Evolutionary conservation across 2,888 invertebrate species (phyloP).

Genomic region (Temnothorax ravouxi): DNA sequence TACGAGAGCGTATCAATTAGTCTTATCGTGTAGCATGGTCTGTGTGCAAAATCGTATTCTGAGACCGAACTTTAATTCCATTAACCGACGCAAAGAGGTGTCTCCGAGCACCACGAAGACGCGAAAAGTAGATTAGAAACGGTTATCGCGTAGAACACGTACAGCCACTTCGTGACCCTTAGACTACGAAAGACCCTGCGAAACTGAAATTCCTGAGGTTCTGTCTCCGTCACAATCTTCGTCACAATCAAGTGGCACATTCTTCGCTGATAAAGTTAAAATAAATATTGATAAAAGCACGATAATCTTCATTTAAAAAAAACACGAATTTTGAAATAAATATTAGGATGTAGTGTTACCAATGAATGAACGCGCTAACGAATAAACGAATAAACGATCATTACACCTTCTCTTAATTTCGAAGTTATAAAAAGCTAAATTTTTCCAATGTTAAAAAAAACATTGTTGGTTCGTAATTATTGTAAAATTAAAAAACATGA

Average conservation of each 20-base stretch:
- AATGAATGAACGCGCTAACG: neutral
- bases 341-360: neutral
- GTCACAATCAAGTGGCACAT: conserved; percentile 21
- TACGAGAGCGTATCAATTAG: conserved; percentile 63
- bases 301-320: neutral
- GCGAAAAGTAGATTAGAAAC: conserved; percentile 72
- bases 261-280: conserved; percentile 31
- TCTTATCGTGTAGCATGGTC: conserved; percentile 42
- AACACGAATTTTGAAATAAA: neutral
- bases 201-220: conserved; percentile 34
- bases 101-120: conserved; percentile 66
- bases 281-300: conserved; percentile 23
- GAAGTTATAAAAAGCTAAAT: neutral
- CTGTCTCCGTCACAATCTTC: conserved; percentile 2
- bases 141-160: conserved; percentile 60
- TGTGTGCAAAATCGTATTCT: conserved; percentile 56
- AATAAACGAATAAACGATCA: neutral
- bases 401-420: neutral
- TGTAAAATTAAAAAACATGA: conserved; percentile 14
- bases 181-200: conserved; percentile 15
- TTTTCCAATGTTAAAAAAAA: neutral
- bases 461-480: neutral
- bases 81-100: conserved; percentile 65
- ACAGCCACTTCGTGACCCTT: conserved; percentile 47
- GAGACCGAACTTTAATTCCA: conserved; percentile 61